A percentile compares a stretch with the other conserved stretches of the same genome.
phyloP scores from a whole-genome alignment of 2,797 vertebrate genomes.

The Atherinosoma microstoma region DNA sequence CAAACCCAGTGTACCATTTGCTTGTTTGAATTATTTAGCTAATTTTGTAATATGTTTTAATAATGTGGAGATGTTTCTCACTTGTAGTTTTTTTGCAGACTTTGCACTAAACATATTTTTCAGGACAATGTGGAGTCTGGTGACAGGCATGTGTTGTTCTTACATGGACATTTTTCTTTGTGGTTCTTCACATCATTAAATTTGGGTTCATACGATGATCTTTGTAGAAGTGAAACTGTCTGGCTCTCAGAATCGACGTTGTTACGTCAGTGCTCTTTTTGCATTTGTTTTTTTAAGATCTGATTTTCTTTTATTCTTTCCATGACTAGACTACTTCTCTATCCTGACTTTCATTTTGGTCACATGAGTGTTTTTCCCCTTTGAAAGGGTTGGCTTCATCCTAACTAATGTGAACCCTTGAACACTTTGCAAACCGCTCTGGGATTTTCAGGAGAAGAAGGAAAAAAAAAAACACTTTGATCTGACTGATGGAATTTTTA shows the following conservation, averaged over 20 bases:
- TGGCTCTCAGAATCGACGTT: background rate
- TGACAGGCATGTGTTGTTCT: background rate
- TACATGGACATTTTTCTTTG: background rate
- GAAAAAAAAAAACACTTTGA: background rate
- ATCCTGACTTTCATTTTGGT: constrained; percentile 33
- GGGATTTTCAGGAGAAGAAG: constrained; percentile 5
- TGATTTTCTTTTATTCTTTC: background rate
- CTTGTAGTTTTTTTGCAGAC: background rate
- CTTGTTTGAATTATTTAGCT: background rate
- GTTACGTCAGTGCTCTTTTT: background rate
- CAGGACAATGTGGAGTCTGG: background rate
- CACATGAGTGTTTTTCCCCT: constrained; percentile 28
- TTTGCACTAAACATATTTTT: background rate
- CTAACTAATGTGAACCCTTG: background rate
- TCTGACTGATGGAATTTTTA: constrained; percentile 2
- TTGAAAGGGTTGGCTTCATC: constrained; percentile 4
- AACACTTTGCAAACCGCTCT: background rate
- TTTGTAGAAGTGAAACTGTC: constrained; percentile 17
- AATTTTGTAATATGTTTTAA: background rate
- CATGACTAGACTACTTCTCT: constrained; percentile 15
- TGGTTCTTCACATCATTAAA: background rate
- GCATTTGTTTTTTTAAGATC: background rate
- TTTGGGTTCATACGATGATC: background rate
- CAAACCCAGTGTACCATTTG: background rate
- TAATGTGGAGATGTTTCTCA: background rate